Evolutionary conservation across 2,113 vertebrate species (phyloP), one percentile per base, ranked within the genome.

Genomic region (Leiothrix lutea): DNA sequence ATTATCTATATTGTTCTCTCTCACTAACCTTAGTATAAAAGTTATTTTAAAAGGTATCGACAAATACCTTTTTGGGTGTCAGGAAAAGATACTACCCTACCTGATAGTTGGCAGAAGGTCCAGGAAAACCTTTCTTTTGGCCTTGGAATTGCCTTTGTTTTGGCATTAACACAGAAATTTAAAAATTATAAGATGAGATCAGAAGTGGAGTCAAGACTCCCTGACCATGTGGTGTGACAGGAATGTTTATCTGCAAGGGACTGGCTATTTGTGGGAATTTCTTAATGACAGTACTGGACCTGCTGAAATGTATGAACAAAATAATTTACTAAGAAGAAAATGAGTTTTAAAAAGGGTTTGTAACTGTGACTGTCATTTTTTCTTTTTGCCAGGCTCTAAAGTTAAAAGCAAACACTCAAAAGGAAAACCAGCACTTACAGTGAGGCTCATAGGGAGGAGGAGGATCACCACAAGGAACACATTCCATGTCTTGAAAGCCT

Each of bases 401-500:
- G 22, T 12, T 42, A 74, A 77, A 94, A 40, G 33, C 73, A 79
- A 74, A 65, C 13, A 74, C 14, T 50, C 28, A 33, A 56, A 78
- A 94, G 29, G 33, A 70, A n/a, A 57, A 75, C 31, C 4, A 51
- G 57, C 75, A 98, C 99, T 99, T 98, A 99, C 99, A 99, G 96
- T 99, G 99, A 24, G 99, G 99, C 85, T 99, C 99, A 67, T 99
- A 99, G 6, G 99, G 99, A 92, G 99, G 99, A 17, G 99, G 99
- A 25, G 99, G 99, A 91, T 99, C 98, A 75, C 99, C 99, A 93
- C 99, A 99, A 45, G 98, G 99, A 93, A 99, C 98, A 82, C 99
- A 99, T 95, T 99, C 99, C 99, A 99, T 99, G 94, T 99, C 99
- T 92, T 99, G 99, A 97, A 99, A 99, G 71, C 99, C 99, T 83